A percentile compares a stretch with the other conserved stretches of the same genome.
Conservation (phyloP, 2,113 vertebrate species). For the Centropus bengalensis region DNA sequence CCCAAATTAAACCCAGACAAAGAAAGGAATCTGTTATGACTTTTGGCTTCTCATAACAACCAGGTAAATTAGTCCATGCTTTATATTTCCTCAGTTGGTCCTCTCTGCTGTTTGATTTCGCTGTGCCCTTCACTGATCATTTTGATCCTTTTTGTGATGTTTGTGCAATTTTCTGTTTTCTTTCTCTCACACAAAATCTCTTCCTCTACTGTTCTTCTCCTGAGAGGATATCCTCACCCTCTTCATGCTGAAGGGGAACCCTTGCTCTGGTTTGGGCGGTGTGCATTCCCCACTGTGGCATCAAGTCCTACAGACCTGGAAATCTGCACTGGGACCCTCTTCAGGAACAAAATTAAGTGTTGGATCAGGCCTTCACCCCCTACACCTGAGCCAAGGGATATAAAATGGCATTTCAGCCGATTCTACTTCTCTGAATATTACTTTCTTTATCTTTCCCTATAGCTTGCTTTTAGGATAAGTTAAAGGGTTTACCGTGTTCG, state of each 20-base stretch:
- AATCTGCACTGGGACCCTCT: not conserved
- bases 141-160: not conserved
- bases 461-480: not conserved
- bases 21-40: not conserved
- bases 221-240: not conserved
- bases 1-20: not conserved
- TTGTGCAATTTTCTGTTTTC: not conserved
- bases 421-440: not conserved
- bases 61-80: not conserved
- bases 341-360: not conserved
- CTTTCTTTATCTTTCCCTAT: not conserved
- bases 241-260: not conserved
- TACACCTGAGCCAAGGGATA: not conserved
- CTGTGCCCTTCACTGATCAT: not conserved
- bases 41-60: not conserved
- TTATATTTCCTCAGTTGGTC: not conserved
- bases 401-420: not conserved
- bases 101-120: not conserved
- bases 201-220: not conserved
- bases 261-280: accelerated
- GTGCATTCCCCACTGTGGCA: not conserved
- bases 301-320: accelerated
- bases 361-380: not conserved
- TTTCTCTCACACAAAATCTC: not conserved
- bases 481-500: not conserved